phyloP scores from a whole-genome alignment of 2,113 vertebrate species.

The Bambusicola thoracicus region DNA sequence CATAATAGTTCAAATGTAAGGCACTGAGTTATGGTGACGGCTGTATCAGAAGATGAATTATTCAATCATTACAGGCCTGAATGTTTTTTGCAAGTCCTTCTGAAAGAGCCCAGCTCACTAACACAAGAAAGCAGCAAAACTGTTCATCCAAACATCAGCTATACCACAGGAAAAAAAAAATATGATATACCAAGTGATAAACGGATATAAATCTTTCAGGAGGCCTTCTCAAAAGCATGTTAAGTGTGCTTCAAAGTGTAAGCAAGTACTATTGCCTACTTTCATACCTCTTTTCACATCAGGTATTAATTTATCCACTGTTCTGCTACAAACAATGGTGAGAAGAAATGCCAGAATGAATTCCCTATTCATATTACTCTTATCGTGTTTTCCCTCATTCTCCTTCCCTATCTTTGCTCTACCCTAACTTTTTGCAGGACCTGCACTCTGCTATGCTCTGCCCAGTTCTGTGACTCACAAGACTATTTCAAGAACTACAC shows the following conservation, averaged over 20 bases:
- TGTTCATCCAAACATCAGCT: neutral
- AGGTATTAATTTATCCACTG: neutral
- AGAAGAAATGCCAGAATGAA: neutral
- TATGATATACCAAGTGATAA: neutral
- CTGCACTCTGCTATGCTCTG: neutral
- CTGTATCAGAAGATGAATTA: neutral
- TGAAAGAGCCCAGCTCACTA: neutral
- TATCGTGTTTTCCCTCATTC: neutral
- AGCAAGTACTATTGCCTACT: neutral
- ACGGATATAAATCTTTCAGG: neutral
- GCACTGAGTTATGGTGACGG: neutral
- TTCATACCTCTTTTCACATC: neutral
- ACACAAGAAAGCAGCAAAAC: neutral
- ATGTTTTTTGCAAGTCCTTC: neutral
- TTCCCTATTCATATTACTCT: neutral
- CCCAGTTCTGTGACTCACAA: neutral
- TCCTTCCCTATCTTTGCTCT: neutral
- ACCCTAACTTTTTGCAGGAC: neutral
- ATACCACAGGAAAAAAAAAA: neutral
- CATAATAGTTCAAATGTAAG: rapidly evolving
- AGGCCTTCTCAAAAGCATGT: neutral
- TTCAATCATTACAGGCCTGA: neutral
- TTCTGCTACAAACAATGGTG: neutral
- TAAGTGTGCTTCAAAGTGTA: neutral
- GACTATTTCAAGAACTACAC: neutral